Percentiles rank a stretch among this genome's conserved stretches.
Conservation (phyloP, 2,888 invertebrate species). For the Anthoptus insignis region DNA sequence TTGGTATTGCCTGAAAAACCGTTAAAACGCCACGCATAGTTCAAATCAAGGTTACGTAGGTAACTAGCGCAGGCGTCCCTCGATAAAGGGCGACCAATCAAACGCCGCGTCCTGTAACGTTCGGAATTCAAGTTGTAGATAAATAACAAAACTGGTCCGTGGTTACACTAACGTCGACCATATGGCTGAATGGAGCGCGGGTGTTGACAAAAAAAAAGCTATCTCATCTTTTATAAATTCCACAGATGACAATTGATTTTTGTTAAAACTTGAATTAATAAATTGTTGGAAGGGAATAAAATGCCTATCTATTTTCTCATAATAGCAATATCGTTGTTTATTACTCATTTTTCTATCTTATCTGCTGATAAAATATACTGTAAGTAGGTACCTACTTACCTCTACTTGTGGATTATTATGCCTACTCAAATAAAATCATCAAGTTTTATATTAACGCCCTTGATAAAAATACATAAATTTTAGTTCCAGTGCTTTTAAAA, state of each 20-base stretch:
- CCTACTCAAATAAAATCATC: too few relatives aligned
- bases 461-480: too few relatives aligned
- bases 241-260: conserved; percentile 6
- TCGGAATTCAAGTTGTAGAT: conserved; percentile 57
- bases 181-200: conserved; percentile 28
- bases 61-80: conserved; percentile 55
- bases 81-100: conserved; percentile 80
- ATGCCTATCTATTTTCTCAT: not conserved
- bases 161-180: conserved; percentile 13
- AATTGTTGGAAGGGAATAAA: not conserved
- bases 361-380: not conserved
- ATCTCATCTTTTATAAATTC: conserved; percentile 8
- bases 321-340: not conserved
- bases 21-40: conserved; percentile 66
- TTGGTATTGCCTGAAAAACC: conserved; percentile 50
- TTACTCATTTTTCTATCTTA: not conserved
- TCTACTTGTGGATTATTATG: too few relatives aligned
- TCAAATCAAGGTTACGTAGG: conserved; percentile 70
- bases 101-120: conserved; percentile 66
- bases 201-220: conserved; percentile 8
- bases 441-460: too few relatives aligned
- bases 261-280: not conserved
- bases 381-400: too few relatives aligned
- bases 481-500: too few relatives aligned
- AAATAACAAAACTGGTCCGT: conserved; percentile 34